Percentiles rank a stretch among this genome's conserved stretches.
phyloP scores from a whole-genome alignment of 2,888 invertebrate species.

The Conops quadrifasciatus region DNA sequence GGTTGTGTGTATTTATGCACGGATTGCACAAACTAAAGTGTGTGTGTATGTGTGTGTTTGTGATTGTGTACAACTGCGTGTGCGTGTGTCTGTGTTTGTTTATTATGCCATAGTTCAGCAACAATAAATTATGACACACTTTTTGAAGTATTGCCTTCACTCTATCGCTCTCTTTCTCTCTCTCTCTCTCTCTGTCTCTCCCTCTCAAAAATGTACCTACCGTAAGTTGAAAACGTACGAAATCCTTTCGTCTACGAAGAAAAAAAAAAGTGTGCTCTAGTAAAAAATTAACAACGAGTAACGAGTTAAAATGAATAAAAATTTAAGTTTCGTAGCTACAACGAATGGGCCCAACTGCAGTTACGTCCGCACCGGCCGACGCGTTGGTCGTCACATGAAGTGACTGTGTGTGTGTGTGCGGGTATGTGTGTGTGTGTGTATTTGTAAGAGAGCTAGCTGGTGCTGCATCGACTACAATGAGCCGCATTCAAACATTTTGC shows the following conservation, averaged over 20 bases:
- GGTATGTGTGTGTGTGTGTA: constrained; percentile 16
- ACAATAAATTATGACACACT: constrained; percentile 11
- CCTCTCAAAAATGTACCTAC: no score
- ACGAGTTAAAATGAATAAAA: not conserved
- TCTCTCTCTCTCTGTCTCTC: not conserved
- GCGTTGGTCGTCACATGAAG: constrained; percentile 16
- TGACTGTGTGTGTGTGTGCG: constrained; percentile 2
- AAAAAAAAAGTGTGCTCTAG: not conserved
- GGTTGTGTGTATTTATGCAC: not conserved
- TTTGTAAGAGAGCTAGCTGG: not conserved
- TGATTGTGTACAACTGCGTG: not conserved
- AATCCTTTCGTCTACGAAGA: not conserved
- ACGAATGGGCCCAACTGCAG: not conserved
- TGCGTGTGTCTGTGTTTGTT: not conserved
- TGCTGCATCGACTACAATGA: not conserved
- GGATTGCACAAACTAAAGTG: not conserved
- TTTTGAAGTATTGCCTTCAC: not conserved
- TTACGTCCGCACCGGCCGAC: constrained; percentile 44
- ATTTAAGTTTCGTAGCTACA: constrained; percentile 16
- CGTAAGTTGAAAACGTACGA: not conserved
- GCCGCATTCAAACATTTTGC: constrained; percentile 4
- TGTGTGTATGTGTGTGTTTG: not conserved
- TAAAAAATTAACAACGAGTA: not conserved
- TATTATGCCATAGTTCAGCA: not conserved
- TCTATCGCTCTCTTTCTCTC: not conserved